phyloP scores from a whole-genome alignment of 53 echinoderm and acorn worm species.

The Temnopleurus reevesii region DNA sequence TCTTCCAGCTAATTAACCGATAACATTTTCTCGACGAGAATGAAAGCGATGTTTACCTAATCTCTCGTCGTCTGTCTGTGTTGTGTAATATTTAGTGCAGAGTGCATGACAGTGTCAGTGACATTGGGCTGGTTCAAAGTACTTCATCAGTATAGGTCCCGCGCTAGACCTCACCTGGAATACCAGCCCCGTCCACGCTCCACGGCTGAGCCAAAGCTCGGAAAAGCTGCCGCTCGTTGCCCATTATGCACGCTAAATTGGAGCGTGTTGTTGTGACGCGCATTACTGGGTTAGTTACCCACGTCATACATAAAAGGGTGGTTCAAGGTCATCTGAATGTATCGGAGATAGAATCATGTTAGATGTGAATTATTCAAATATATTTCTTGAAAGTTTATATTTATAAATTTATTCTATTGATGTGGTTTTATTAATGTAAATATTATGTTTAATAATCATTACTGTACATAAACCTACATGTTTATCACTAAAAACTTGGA shows the following conservation, averaged over 20 bases:
- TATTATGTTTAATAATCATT: no score
- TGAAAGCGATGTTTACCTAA: background rate
- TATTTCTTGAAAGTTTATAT: no score
- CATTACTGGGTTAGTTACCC: background rate
- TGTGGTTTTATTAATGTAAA: no score
- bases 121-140: background rate
- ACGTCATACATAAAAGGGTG: no score
- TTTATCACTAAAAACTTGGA: no score
- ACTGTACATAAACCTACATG: no score
- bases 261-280: background rate
- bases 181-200: background rate
- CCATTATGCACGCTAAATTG: conserved; percentile 23
- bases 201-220: background rate
- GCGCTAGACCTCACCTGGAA: background rate
- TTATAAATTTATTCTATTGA: no score
- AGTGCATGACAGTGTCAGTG: conserved; percentile 27
- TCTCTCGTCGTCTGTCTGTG: conserved; percentile 9
- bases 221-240: background rate
- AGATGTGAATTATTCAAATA: no score
- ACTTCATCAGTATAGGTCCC: conserved; percentile 30
- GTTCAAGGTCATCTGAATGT: no score
- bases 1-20: conserved; percentile 10
- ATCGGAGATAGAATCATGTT: no score
- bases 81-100: conserved; percentile 18
- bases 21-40: conserved; percentile 5